phyloP scores from a whole-genome alignment of 2,888 invertebrate genomes.

The Lordiphosa andalusiaca region DNA sequence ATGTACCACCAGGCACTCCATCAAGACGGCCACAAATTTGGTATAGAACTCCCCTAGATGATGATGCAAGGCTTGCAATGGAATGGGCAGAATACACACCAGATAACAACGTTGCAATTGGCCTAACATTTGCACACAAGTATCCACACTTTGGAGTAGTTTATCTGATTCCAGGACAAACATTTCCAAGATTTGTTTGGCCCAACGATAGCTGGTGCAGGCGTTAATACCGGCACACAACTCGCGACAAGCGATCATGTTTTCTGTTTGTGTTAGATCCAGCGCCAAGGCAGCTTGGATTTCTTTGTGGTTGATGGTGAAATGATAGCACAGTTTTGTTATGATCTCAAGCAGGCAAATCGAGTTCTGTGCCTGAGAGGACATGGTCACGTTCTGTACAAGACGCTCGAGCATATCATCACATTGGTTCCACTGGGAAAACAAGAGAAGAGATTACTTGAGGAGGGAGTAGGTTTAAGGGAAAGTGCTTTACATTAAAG shows the following conservation, averaged over 20 bases:
- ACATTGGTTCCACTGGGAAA: slow-evolving; percentile 74
- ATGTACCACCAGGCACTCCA: slow-evolving; percentile 64
- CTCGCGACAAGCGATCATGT: slow-evolving; percentile 43
- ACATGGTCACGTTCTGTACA: slow-evolving; percentile 66
- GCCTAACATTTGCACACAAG: slow-evolving; percentile 52
- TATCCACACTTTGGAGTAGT: slow-evolving; percentile 54
- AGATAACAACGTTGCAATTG: slow-evolving; percentile 74
- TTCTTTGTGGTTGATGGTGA: slow-evolving; percentile 63
- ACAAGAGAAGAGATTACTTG: neutral
- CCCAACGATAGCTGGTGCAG: slow-evolving; percentile 76
- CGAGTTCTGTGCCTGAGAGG: slow-evolving; percentile 55
- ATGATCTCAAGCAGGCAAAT: slow-evolving; percentile 66
- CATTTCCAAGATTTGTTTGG: slow-evolving; percentile 72
- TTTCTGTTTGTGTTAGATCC: slow-evolving; percentile 31
- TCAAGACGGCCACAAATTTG: slow-evolving; percentile 71
- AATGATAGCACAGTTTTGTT: slow-evolving; percentile 62
- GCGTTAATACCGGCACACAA: slow-evolving; percentile 56
- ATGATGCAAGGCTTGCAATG: slow-evolving; percentile 55
- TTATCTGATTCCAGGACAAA: slow-evolving; percentile 73
- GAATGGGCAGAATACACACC: slow-evolving; percentile 69
- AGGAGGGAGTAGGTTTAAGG: no score
- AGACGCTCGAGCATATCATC: slow-evolving; percentile 77
- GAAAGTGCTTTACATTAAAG: slow-evolving; percentile 53
- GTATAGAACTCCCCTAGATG: slow-evolving; percentile 69
- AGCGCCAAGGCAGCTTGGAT: slow-evolving; percentile 44